Evolutionary conservation across 1,140 invertebrate species (phyloP), one percentile per base, ranked within the genome.

Genomic region (Neomicropteryx cornuta): DNA sequence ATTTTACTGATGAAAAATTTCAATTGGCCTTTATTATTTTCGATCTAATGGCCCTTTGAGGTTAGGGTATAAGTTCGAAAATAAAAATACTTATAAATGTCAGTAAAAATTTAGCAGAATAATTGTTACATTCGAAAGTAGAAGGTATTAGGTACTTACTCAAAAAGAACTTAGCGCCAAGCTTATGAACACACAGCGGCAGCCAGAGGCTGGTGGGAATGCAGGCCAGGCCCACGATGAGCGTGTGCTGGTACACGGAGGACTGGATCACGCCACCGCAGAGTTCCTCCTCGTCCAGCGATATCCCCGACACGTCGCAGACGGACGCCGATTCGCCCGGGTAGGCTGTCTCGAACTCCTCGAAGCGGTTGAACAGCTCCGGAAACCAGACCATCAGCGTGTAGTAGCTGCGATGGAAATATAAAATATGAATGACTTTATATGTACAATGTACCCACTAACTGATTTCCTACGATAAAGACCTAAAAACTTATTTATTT

Each of bases 311-410:
- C 1, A 83, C 80, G 45, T 82, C 77, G 51, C 81, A 84, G 4
- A 84, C 77, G 1, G 79, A 78, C 0, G 78, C 76, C 2, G 66
- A 66, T 29, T 71, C 56, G 20, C 71, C 73, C 1, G 78, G 77
- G 70, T 79, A 66, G 0, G 56, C 46, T 13, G 61, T 52, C 47
- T 82, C 79, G 52, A 76, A 83, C 33, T 77, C 72, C 46, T 83
- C 78, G 51, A 82, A 83, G 41, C 81, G 75, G 55, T 76, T 71
- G 60, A 84, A 86, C 46, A 87, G 60, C 53, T 86, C 82, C 5
- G 83, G 83, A 57, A 87, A 86, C 83, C 83, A 87, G 41, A 86
- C 75, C 81, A 86, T 85, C 2, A 86, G 61, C 2, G 82, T 85
- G 55, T 86, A 86, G 53, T 86, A 86, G 48, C 83, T 86, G 53